Evolutionary conservation across 2,888 invertebrate species (phyloP).

Genomic region (Hirtodrosophila confusa): DNA sequence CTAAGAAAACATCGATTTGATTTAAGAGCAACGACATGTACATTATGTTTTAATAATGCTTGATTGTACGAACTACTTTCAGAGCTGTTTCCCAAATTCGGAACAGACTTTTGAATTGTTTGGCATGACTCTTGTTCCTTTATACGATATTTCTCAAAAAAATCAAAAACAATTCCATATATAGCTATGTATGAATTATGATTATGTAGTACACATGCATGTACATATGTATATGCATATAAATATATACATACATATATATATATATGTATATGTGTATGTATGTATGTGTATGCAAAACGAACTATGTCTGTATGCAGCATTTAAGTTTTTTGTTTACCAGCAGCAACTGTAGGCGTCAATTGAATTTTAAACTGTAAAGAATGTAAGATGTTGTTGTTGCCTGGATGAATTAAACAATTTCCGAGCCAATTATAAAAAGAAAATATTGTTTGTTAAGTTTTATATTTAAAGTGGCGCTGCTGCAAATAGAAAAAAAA

Average conservation of each 20-base stretch:
- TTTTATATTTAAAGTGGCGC: conserved; percentile 66
- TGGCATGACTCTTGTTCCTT: conserved; percentile 76
- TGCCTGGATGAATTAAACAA: conserved; percentile 60
- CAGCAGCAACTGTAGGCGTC: conserved; percentile 33
- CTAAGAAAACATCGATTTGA: conserved; percentile 43
- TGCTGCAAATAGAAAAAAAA: conserved; percentile 18
- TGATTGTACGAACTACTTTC: conserved; percentile 57
- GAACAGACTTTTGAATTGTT: conserved; percentile 48
- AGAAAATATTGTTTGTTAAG: conserved; percentile 70
- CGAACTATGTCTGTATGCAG: conserved; percentile 64
- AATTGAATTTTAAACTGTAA: conserved; percentile 8
- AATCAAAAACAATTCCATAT: conserved; percentile 68
- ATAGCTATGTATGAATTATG: conserved; percentile 43
- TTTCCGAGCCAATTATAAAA: conserved; percentile 71
- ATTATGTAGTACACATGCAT: conserved; percentile 34
- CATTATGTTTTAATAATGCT: conserved; percentile 83
- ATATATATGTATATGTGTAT: too few species aligned
- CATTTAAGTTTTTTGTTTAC: conserved; percentile 70
- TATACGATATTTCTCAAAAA: conserved; percentile 72
- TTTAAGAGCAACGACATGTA: conserved; percentile 61
- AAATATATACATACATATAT: conserved; percentile 2
- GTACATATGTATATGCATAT: conserved; percentile 7
- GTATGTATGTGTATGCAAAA: conserved; percentile 13
- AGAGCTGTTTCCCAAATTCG: conserved; percentile 32
- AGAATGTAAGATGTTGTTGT: conserved; percentile 19